Evolutionary conservation across 2,113 vertebrate species (phyloP), one percentile per base, ranked within the genome.

Genomic region (Hydrochoerus hydrochaeris): DNA sequence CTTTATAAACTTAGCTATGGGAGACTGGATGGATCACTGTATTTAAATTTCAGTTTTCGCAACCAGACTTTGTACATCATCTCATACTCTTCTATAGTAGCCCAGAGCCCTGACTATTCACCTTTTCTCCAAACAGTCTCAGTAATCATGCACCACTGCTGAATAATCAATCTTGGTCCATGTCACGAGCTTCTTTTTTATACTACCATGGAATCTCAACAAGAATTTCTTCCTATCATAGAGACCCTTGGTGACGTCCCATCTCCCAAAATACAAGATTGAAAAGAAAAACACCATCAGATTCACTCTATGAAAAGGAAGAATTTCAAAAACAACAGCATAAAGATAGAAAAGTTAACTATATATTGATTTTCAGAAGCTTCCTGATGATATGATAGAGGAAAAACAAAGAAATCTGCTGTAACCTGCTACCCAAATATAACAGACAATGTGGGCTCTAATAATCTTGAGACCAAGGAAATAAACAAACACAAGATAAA

Each of bases 311-410:
- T 52, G 52, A 49, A 88, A 84, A 85, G 46, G 38, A 94, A 67
- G 35, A 46, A 83, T 94, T 95, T 93, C 87, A 90, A 95, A 89
- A 93, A 46, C n/a, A 95, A 82, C 24, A 60, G 69, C 22, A 13
- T 30, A 90, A 85, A 3, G 35, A 65, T 19, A 83, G 38, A 69
- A 97, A 91, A 11, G 60, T 65, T 63, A 93, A 78, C 65, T 73
- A 20, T 46, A 44, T 49, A 54, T 44, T 87, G 54, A 91, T 80
- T 92, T 63, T 89, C 63, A 95, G 65, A 90, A 73, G n/a, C 69
- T 78, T 93, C 26, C 16, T 46, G 44, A 44, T 54, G 46, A 69
- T 60, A 54, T 91, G 57, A 77, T 30, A 80, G 24, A 88, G 46
- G 22, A 4, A 81, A 81, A 91, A 41, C 6, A 58, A 88, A 46